Evolutionary conservation across 2,113 vertebrate genomes (phyloP).

Genomic region (Platanista minor): DNA sequence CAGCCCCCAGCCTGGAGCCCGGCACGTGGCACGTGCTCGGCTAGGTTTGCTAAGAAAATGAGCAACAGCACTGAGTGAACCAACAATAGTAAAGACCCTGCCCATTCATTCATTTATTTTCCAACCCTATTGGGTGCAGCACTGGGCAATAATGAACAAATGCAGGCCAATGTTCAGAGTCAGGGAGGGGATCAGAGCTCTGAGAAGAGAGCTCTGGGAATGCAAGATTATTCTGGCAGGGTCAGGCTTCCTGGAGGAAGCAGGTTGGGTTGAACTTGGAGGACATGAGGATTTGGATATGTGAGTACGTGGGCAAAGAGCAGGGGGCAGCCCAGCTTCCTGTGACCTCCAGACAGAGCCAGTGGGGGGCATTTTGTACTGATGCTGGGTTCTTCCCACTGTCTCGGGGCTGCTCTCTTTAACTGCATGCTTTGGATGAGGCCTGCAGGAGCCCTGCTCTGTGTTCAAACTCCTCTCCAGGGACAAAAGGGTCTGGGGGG

Average conservation of each 20-base stretch:
- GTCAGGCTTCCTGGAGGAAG: neutral
- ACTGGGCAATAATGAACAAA: neutral
- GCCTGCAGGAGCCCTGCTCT: neutral
- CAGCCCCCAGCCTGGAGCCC: neutral
- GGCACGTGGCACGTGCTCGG: neutral
- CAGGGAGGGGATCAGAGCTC: neutral
- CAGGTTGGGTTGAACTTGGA: neutral
- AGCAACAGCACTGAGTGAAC: neutral
- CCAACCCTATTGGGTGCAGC: neutral
- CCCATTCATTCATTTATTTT: neutral
- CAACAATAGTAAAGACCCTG: neutral
- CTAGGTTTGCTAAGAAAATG: neutral
- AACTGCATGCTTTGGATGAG: neutral
- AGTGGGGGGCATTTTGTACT: no score
- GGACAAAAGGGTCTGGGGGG: neutral
- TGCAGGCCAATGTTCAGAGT: neutral
- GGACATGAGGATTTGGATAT: neutral
- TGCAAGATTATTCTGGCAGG: neutral
- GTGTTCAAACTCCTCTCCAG: neutral
- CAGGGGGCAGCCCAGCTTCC: neutral
- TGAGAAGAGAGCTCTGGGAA: neutral
- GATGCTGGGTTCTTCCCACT: neutral
- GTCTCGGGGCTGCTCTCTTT: neutral
- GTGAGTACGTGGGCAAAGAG: neutral
- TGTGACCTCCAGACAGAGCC: neutral